These are phyloP conservation scores for Hoplodrina blanda DNA, from an alignment of 2,888 invertebrate species.

Conservation along the genomic window DNA sequence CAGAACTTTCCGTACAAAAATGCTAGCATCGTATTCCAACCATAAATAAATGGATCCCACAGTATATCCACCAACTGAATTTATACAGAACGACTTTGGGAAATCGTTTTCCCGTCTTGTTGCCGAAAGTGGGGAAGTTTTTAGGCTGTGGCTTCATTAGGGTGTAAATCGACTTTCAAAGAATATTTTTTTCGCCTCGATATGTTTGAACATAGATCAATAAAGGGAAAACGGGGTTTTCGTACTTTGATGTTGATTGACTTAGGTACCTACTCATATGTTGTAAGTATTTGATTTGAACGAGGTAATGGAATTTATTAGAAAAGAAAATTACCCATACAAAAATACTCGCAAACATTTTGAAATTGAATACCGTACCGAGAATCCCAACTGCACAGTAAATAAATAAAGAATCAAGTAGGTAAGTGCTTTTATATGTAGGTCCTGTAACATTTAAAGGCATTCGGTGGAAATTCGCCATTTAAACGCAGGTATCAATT, in stretches of 20 bases:
- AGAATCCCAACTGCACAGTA: too few species aligned
- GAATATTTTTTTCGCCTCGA: constrained; percentile 29
- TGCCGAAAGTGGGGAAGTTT: constrained; percentile 55
- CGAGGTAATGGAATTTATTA: background rate
- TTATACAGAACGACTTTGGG: constrained; percentile 69
- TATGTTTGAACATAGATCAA: constrained; percentile 30
- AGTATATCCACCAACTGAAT: constrained; percentile 56
- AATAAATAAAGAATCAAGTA: too few species aligned
- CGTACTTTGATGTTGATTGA: constrained; percentile 27
- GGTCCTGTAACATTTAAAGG: too few species aligned
- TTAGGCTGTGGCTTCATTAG: constrained; percentile 42
- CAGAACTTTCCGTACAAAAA: constrained; percentile 69
- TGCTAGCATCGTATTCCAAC: constrained; percentile 66
- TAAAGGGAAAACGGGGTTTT: constrained; percentile 13
- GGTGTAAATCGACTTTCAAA: constrained; percentile 42
- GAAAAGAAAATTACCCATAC: background rate
- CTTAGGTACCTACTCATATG: constrained; percentile 3
- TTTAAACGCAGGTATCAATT: too few species aligned
- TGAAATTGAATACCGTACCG: background rate
- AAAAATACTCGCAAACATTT: background rate
- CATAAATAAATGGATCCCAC: constrained; percentile 75
- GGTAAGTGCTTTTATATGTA: too few species aligned
- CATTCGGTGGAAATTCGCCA: too few species aligned
- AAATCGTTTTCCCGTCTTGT: constrained; percentile 65
- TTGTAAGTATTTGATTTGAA: constrained; percentile 15